Conservation (phyloP, 2,113 vertebrate genomes). For the Rhadina sibilatrix region DNA sequence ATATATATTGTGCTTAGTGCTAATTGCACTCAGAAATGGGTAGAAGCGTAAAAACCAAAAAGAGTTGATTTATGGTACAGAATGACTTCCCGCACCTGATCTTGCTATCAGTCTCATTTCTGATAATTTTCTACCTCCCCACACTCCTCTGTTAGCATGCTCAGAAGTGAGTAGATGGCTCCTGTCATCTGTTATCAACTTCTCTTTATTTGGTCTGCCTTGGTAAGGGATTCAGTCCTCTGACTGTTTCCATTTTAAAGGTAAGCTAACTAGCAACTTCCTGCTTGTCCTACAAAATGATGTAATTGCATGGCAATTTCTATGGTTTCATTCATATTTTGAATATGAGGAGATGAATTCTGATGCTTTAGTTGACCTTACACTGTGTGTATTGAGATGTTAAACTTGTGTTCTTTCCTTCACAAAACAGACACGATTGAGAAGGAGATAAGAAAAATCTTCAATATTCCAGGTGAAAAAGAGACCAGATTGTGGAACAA, state of each 20-base stretch:
- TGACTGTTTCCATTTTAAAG: neutral
- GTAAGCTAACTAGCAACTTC: neutral
- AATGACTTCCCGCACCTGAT: neutral
- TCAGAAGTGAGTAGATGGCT: neutral
- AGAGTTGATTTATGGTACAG: neutral
- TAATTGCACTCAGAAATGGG: neutral
- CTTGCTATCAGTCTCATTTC: neutral
- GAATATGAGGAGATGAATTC: neutral
- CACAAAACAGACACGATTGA: constrained; percentile 89
- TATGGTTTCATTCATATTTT: neutral
- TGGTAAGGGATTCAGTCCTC: neutral
- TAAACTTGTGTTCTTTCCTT: constrained; percentile 32
- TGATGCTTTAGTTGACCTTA: neutral
- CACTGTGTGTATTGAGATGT: neutral
- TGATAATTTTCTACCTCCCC: neutral
- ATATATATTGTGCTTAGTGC: neutral
- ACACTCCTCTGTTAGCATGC: neutral
- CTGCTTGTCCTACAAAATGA: neutral
- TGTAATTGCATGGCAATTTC: neutral
- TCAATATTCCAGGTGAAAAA: constrained; percentile 94
- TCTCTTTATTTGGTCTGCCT: neutral
- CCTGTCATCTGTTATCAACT: neutral
- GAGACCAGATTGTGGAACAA: constrained; percentile 98
- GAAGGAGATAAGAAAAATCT: constrained; percentile 97
- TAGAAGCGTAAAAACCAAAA: neutral